A percentile compares a stretch with the other conserved stretches of the same genome.
Evolutionary conservation across 2,797 vertebrate genomes (phyloP).

Genomic region (Sebastes baramenuke): DNA sequence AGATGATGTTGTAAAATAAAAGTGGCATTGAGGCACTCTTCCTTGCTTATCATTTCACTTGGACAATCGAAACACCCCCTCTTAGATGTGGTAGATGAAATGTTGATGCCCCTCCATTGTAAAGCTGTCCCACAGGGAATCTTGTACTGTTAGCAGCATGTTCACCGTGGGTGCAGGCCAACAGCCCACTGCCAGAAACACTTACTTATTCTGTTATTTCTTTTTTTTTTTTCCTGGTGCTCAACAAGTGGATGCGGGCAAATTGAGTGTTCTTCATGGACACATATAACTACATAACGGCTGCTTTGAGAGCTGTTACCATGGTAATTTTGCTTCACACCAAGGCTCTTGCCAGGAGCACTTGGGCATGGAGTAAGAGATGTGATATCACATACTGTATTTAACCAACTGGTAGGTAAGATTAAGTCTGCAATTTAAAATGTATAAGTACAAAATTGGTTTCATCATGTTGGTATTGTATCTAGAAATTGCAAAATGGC

Average conservation of each 20-base stretch:
- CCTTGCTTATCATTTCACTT: conserved; percentile 29
- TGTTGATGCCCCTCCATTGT: conserved; percentile 7
- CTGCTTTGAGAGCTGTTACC: conserved; percentile 51
- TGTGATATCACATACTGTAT: conserved; percentile 25
- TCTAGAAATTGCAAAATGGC: not conserved
- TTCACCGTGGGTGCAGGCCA: conserved; percentile 24
- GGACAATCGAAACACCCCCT: not conserved
- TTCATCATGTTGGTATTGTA: not conserved
- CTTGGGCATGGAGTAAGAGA: conserved; percentile 14
- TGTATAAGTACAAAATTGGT: not conserved
- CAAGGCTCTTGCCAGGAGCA: conserved; percentile 30
- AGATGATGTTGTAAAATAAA: conserved; percentile 23
- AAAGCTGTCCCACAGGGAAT: conserved; percentile 6
- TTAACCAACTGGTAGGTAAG: not conserved
- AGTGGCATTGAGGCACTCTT: not conserved
- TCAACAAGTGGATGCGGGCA: conserved; percentile 33
- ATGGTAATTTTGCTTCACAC: conserved; percentile 45
- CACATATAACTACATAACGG: conserved; percentile 24
- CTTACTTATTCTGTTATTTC: not conserved
- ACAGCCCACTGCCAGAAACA: conserved; percentile 22
- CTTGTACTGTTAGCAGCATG: conserved; percentile 23
- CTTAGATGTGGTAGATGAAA: conserved; percentile 30
- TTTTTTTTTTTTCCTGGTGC: not conserved
- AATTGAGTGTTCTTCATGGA: conserved; percentile 38
- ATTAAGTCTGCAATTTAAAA: not conserved